phyloP scores from a whole-genome alignment of 2,797 vertebrate species.

The Dipus sagitta region DNA sequence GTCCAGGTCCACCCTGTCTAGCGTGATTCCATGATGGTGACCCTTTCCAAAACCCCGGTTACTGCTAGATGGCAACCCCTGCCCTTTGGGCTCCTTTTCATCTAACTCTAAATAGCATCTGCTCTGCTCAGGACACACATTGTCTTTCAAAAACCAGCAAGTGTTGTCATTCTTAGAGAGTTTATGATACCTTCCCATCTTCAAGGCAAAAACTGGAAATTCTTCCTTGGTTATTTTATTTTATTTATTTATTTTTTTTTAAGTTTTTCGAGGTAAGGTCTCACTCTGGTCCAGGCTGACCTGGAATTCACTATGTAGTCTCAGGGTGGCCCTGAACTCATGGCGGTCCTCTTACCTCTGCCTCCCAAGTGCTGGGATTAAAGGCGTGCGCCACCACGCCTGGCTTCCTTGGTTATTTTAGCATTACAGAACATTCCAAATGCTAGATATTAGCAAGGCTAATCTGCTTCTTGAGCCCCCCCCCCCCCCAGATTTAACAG shows the following conservation, averaged over 20 bases:
- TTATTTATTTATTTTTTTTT: too few relatives aligned
- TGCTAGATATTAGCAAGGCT: neutral
- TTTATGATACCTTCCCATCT: conserved; percentile 3
- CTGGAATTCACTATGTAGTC: too few relatives aligned
- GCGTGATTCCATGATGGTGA: rapidly evolving
- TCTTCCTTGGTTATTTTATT: neutral
- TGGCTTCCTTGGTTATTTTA: neutral
- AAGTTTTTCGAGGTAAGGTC: too few relatives aligned
- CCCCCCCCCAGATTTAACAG: neutral
- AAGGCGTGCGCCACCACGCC: too few relatives aligned
- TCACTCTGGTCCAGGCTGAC: too few relatives aligned
- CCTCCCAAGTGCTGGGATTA: too few relatives aligned
- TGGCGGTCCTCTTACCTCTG: too few relatives aligned
- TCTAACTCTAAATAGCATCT: neutral
- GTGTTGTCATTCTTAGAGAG: neutral
- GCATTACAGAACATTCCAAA: conserved; percentile 30
- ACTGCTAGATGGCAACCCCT: neutral
- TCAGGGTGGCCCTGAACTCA: too few relatives aligned
- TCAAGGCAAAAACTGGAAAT: neutral
- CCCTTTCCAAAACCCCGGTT: neutral
- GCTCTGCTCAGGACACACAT: neutral
- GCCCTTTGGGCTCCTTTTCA: neutral
- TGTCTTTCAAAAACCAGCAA: neutral
- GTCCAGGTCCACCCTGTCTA: rapidly evolving
- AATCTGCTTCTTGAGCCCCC: neutral